Percentiles rank a stretch among this genome's conserved stretches.
These are phyloP conservation scores for Hermaeophaga mercurialis DNA, from an alignment of 2,888 invertebrate genomes.

Conservation along the genomic window DNA sequence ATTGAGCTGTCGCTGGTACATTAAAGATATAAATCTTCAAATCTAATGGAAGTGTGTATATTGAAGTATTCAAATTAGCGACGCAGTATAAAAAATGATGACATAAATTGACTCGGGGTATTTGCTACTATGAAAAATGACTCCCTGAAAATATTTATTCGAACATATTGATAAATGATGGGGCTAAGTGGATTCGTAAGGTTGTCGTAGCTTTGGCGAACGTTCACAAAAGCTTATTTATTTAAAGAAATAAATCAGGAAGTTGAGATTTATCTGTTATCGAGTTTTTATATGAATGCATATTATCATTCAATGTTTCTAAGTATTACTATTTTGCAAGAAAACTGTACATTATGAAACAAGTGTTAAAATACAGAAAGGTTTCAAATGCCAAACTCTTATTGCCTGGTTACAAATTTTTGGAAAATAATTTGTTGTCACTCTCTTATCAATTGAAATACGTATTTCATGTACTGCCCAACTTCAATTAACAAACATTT, in stretches of 20 bases:
- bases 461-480: no score
- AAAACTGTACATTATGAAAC: no score
- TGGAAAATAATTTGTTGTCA: no score
- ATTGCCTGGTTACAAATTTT: no score
- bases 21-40: conserved; percentile 16
- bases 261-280: background rate
- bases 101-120: conserved; percentile 19
- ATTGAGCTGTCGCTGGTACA: conserved; percentile 9
- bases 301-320: no score
- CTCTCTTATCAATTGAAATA: no score
- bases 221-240: conserved; percentile 12
- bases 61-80: conserved; percentile 22
- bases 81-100: conserved; percentile 18
- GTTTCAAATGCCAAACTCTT: no score
- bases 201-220: conserved; percentile 12
- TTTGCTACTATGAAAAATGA: conserved; percentile 19
- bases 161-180: conserved; percentile 22
- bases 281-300: no score
- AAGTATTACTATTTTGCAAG: no score
- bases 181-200: conserved; percentile 20
- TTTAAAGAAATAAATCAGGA: conserved; percentile 20
- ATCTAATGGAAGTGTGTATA: conserved; percentile 18
- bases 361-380: no score
- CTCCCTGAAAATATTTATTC: conserved; percentile 14
- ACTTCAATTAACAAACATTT: no score